phyloP scores from a whole-genome alignment of 1,140 invertebrate genomes.

The Uloborus diversus region DNA sequence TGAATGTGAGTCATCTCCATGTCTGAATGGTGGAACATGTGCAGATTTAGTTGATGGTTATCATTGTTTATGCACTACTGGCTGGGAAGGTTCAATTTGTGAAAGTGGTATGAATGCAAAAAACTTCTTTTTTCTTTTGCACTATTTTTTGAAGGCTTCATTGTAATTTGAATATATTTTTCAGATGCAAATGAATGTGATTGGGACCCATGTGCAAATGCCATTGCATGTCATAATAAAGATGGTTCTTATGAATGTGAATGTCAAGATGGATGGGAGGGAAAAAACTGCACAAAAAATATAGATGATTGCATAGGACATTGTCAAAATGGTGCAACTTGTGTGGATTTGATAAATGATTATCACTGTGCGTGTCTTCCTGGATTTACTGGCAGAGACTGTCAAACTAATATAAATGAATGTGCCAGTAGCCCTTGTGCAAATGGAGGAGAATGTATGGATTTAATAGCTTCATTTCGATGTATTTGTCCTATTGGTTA shows the following conservation, averaged over 20 bases:
- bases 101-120: slow-evolving; percentile 32
- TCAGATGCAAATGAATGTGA: slow-evolving; percentile 55
- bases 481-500: slow-evolving; percentile 89
- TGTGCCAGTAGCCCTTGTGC: slow-evolving; percentile 91
- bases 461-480: slow-evolving; percentile 87
- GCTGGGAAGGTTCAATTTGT: slow-evolving; percentile 58
- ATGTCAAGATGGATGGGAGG: slow-evolving; percentile 83
- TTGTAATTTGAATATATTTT: too few relatives aligned
- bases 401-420: slow-evolving; percentile 81
- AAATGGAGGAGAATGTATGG: slow-evolving; percentile 84
- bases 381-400: slow-evolving; percentile 75
- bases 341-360: slow-evolving; percentile 67
- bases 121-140: too few relatives aligned
- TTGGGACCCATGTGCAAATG: slow-evolving; percentile 81
- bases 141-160: too few relatives aligned
- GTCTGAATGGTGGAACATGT: slow-evolving; percentile 90
- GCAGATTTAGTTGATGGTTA: slow-evolving; percentile 86
- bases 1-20: slow-evolving; percentile 88
- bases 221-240: slow-evolving; percentile 74
- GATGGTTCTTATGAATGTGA: slow-evolving; percentile 82
- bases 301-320: slow-evolving; percentile 88
- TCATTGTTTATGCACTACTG: slow-evolving; percentile 58
- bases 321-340: slow-evolving; percentile 69
- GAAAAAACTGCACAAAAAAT: slow-evolving; percentile 82
- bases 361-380: slow-evolving; percentile 77